Base-by-base conservation (phyloP, 2,888 invertebrate species). In the Agrypnus murinus region DNA sequence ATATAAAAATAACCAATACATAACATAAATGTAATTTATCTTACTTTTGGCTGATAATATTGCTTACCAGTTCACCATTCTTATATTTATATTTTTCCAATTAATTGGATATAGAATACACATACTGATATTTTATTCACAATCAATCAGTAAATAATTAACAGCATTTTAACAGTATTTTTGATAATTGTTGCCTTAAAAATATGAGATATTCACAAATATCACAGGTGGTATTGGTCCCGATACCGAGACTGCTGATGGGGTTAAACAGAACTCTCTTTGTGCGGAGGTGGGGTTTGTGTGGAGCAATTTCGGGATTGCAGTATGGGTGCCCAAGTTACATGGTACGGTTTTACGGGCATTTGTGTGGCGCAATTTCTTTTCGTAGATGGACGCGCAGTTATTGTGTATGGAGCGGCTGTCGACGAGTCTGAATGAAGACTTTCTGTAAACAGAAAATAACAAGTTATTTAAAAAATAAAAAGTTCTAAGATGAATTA, bases 211-310 rank as follows among this genome's bases (percentile, higher is more conserved):
- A 85, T 85, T 85, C 85, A 85, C 85, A 85, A 85, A 82, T 85
- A 85, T 85, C 85, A 85, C 85, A 85, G 85, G 85, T 85, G 85
- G 84, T 83, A 85, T 85, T 85, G 85, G 85, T 85, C 85, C 85
- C 84, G 83, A 80, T 83, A 81, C 82, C 84, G 83, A 84, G 83
- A 84, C 84, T 81, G 74, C 78, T 81, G 83, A 82, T 67, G 74
- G 71, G 73, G 72, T 74, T 84, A 86, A 81, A 86, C 86, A 77
- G 86, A 86, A 78, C 86, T 86, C 79, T 86, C 86, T 80, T 86
- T 86, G 81, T 86, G 85, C 77, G 83, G 84, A 62, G 84, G 84
- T 65, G 85, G 84, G 45, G 85, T 85, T 79, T 85, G 85, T 31
- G 84, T 85, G 76, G 85, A 82, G 79, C 84, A 85, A 78, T 86